A percentile compares a stretch with the other conserved stretches of the same genome.
Evolutionary conservation across 2,797 vertebrate species (phyloP).

Genomic region (Gobio occitaniae): DNA sequence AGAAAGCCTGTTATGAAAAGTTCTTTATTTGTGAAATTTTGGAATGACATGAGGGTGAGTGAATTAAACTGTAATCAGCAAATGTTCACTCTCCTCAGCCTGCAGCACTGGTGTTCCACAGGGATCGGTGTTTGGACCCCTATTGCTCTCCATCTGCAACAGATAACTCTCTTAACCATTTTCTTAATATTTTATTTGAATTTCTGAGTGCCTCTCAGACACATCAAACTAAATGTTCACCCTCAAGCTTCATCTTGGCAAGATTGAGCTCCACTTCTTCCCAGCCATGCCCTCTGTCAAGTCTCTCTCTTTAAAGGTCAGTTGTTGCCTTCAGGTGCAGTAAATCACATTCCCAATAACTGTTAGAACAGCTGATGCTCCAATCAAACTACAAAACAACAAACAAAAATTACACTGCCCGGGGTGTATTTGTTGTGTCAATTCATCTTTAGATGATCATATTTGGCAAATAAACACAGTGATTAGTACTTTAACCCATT

Average conservation of each 20-base stretch:
- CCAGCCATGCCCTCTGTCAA: neutral
- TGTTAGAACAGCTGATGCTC: neutral
- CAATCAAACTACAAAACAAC: neutral
- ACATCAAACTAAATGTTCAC: neutral
- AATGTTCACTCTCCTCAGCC: neutral
- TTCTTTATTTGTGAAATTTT: neutral
- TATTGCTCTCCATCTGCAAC: neutral
- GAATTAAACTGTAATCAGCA: neutral
- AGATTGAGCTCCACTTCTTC: neutral
- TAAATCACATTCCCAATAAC: neutral
- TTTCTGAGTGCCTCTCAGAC: neutral
- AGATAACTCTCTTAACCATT: neutral
- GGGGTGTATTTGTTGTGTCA: neutral
- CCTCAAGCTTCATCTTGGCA: neutral
- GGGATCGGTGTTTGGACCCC: neutral
- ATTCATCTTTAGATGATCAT: neutral
- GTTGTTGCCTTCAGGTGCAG: slow-evolving; percentile 3
- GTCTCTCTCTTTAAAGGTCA: slow-evolving; percentile 6
- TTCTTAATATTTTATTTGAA: neutral
- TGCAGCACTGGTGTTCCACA: neutral
- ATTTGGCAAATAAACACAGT: slow-evolving; percentile 3
- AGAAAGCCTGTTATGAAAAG: neutral
- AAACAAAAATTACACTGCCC: neutral
- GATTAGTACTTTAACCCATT: neutral
- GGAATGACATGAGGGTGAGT: neutral